A percentile compares a stretch with the other conserved stretches of the same genome.
Conservation (phyloP, 2,888 invertebrate genomes). For the Mylabris sibirica region DNA sequence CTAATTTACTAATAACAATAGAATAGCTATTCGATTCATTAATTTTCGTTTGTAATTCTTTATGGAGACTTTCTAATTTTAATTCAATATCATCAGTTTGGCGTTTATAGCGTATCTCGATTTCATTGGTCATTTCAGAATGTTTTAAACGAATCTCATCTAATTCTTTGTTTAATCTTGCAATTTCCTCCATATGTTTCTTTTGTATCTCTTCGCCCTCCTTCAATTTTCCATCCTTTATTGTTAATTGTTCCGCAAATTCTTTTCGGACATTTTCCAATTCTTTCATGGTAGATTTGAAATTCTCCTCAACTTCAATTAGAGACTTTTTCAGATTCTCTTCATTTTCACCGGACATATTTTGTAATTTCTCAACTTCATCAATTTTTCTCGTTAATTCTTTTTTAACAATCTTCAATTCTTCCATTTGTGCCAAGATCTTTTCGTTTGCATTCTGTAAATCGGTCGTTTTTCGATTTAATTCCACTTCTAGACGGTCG, state of each 20-base stretch:
- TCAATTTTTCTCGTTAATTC: slow-evolving; percentile 50
- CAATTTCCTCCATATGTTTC: slow-evolving; percentile 40
- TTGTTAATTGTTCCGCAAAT: slow-evolving; percentile 40
- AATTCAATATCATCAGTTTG: slow-evolving; percentile 42
- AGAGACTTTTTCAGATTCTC: slow-evolving; percentile 53
- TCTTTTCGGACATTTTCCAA: slow-evolving; percentile 56
- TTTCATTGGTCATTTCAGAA: slow-evolving; percentile 37
- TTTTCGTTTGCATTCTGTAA: slow-evolving; percentile 55
- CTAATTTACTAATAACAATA: slow-evolving; percentile 40
- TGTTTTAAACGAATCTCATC: slow-evolving; percentile 37
- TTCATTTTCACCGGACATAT: slow-evolving; percentile 53
- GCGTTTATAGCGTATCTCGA: slow-evolving; percentile 36
- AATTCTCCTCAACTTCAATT: slow-evolving; percentile 52
- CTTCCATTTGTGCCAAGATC: slow-evolving; percentile 48
- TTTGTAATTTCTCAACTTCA: slow-evolving; percentile 56
- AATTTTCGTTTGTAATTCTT: slow-evolving; percentile 47
- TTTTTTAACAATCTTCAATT: slow-evolving; percentile 52
- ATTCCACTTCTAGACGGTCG: slow-evolving; percentile 55
- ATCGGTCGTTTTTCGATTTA: slow-evolving; percentile 66
- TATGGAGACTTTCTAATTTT: slow-evolving; percentile 41
- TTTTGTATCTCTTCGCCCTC: slow-evolving; percentile 59
- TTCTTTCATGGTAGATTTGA: slow-evolving; percentile 55
- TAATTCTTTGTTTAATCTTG: slow-evolving; percentile 44
- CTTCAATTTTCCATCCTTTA: slow-evolving; percentile 61
- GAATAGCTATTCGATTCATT: slow-evolving; percentile 42